These are phyloP conservation scores for Calliopum simillimum DNA, from an alignment of 2,888 invertebrate species.

Conservation along the genomic window DNA sequence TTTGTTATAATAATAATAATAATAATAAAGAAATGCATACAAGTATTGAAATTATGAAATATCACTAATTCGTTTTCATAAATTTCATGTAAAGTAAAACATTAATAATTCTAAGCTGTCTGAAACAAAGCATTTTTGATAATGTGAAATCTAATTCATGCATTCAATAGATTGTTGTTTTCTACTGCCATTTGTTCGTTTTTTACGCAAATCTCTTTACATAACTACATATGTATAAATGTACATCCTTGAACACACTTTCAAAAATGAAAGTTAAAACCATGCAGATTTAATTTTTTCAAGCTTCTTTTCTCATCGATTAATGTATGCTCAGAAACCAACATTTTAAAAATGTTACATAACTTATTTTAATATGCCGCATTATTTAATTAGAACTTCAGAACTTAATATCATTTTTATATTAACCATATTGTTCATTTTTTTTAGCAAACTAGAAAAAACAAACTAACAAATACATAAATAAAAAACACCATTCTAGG, in stretches of 20 bases:
- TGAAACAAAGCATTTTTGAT: background rate
- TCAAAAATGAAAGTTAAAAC: background rate
- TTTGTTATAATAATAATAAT: no score
- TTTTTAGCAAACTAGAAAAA: background rate
- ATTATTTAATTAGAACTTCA: no score
- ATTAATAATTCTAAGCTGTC: background rate
- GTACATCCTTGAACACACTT: background rate
- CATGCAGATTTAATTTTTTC: no score
- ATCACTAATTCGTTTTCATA: background rate
- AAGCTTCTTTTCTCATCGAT: no score
- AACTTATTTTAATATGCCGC: no score
- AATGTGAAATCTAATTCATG: background rate
- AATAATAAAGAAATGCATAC: constrained; percentile 1
- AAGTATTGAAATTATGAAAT: background rate
- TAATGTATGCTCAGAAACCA: no score
- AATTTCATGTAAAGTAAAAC: constrained; percentile 5
- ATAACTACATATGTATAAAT: constrained; percentile 8
- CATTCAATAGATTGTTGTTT: no score
- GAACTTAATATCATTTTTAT: background rate
- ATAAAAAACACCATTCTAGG: constrained; percentile 22
- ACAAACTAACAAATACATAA: background rate
- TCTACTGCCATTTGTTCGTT: no score
- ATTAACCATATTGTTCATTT: constrained; percentile 12
- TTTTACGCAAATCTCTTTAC: background rate
- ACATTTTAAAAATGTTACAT: no score